Percentiles rank a stretch among this genome's conserved stretches.
phyloP scores from a whole-genome alignment of 2,888 invertebrate species.

The Therioaphis trifolii region DNA sequence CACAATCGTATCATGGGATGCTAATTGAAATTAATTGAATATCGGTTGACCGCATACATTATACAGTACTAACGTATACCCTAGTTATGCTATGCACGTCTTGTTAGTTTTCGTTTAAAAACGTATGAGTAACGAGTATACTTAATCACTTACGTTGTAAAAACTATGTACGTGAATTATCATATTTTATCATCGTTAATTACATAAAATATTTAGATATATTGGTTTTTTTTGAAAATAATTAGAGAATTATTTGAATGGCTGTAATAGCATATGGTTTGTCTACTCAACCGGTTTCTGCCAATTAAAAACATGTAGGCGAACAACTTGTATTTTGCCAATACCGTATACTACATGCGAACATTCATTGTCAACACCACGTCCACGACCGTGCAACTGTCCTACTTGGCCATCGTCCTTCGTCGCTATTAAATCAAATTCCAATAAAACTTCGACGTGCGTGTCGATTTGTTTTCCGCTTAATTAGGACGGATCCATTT shows the following conservation, averaged over 20 bases:
- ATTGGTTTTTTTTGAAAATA: background rate
- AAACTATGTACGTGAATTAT: conserved; percentile 18
- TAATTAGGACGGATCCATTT: conserved; percentile 62
- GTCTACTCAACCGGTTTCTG: background rate
- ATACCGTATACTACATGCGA: background rate
- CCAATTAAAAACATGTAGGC: background rate
- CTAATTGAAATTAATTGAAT: conserved; percentile 60
- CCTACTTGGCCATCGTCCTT: conserved; percentile 40
- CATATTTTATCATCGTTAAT: conserved; percentile 2
- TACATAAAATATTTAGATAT: background rate
- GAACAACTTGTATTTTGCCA: conserved; percentile 22
- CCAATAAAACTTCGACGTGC: conserved; percentile 31
- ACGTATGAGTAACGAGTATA: background rate
- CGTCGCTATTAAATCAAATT: conserved; percentile 42
- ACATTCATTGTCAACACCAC: conserved; percentile 9
- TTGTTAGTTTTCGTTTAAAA: conserved; percentile 14
- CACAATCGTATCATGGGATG: background rate
- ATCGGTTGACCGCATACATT: conserved; percentile 32
- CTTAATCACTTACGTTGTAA: background rate
- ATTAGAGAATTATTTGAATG: background rate
- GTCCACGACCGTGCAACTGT: background rate
- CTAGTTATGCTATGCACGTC: background rate
- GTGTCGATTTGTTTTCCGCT: conserved; percentile 54
- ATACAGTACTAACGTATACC: background rate
- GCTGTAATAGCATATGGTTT: background rate